Conservation (phyloP, 2,888 invertebrate species). For the Meloe dianella region DNA sequence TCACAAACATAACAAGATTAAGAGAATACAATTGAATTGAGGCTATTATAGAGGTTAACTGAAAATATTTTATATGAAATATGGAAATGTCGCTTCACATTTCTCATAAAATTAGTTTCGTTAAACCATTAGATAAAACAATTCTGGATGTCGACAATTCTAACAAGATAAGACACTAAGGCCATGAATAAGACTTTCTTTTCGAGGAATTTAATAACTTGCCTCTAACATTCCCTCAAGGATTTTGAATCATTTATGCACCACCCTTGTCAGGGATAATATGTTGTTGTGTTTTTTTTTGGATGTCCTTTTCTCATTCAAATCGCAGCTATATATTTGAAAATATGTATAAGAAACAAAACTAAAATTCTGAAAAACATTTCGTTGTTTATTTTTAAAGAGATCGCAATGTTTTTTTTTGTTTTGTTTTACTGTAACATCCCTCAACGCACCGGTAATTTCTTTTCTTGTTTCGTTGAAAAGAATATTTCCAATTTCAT, state of each 20-base stretch:
- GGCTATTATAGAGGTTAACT: neutral
- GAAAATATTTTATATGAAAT: neutral
- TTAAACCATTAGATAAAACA: too few relatives aligned
- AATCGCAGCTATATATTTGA: too few relatives aligned
- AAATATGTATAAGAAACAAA: neutral
- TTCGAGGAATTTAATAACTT: too few relatives aligned
- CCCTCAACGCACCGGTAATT: conserved; percentile 8
- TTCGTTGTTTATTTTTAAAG: neutral
- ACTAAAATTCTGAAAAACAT: neutral
- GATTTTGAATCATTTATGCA: too few relatives aligned
- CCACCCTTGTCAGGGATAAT: too few relatives aligned
- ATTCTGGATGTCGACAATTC: too few relatives aligned
- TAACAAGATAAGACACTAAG: too few relatives aligned
- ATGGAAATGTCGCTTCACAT: neutral
- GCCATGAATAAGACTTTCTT: too few relatives aligned
- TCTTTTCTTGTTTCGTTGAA: neutral
- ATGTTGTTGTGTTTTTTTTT: too few relatives aligned
- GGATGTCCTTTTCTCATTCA: neutral
- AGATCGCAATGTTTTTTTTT: neutral
- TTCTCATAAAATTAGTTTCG: too few relatives aligned
- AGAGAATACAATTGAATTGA: neutral
- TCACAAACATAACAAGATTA: neutral
- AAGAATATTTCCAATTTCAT: conserved; percentile 11
- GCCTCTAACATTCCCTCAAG: too few relatives aligned
- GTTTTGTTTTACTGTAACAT: neutral